These are phyloP conservation scores for Drosophila suboccidentalis DNA, from an alignment of 2,888 invertebrate genomes.

Conservation along the genomic window DNA sequence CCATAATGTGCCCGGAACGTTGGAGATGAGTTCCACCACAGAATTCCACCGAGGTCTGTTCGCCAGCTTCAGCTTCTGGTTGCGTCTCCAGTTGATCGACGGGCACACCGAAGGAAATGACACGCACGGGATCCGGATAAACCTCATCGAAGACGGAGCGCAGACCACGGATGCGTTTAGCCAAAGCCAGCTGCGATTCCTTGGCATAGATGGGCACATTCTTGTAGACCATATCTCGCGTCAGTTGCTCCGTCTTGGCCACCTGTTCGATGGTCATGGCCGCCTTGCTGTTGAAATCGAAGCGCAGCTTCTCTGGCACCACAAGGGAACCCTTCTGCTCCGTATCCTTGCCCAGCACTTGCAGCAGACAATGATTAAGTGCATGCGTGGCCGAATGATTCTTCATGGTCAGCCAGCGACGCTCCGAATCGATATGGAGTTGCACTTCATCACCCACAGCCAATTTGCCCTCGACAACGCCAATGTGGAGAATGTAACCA, in stretches of 20 bases:
- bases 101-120: constrained; percentile 97
- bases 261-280: constrained; percentile 96
- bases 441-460: constrained; percentile 94
- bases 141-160: constrained; percentile 99
- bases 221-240: constrained; percentile 91
- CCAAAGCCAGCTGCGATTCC: constrained; percentile 92
- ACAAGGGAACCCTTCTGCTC: constrained; percentile 99
- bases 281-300: constrained; percentile 98
- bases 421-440: constrained; percentile 92
- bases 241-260: constrained; percentile 92
- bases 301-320: constrained; percentile 97
- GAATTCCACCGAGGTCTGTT: constrained; percentile 97
- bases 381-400: constrained; percentile 99
- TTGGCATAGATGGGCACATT: constrained; percentile 95
- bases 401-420: constrained; percentile 97
- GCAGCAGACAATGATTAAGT: constrained; percentile 96
- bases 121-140: constrained; percentile 97
- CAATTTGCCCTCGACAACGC: constrained; percentile 93
- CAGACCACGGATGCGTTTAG: constrained; percentile 96
- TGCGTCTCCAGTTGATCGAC: constrained; percentile 95
- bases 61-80: constrained; percentile 92
- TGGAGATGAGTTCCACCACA: constrained; percentile 99
- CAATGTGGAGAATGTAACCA: constrained; percentile 97
- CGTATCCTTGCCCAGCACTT: constrained; percentile 95
- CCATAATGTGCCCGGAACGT: constrained; percentile 96